Evolutionary conservation across 2,113 vertebrate genomes (phyloP).

Genomic region (Cryptotis parvus): DNA sequence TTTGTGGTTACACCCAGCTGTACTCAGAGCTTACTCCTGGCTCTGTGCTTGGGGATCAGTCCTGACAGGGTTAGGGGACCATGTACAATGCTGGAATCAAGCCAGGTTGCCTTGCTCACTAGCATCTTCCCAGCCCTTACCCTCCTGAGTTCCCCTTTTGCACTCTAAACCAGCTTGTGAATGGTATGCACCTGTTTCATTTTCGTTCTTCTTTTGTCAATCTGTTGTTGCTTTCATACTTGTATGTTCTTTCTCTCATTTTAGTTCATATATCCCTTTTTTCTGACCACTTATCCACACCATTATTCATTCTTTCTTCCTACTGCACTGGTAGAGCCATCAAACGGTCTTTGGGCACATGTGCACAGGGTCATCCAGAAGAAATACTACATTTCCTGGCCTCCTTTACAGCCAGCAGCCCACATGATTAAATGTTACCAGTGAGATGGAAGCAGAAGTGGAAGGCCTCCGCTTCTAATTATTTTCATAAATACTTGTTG

Average conservation of each 20-base stretch:
- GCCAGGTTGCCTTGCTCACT: too few relatives aligned
- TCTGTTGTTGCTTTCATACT: not conserved
- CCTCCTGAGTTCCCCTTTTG: not conserved
- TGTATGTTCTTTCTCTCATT: not conserved
- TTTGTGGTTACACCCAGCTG: too few relatives aligned
- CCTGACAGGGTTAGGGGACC: too few relatives aligned
- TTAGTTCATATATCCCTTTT: not conserved
- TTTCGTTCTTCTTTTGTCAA: not conserved
- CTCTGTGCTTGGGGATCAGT: too few relatives aligned
- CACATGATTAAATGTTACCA: not conserved
- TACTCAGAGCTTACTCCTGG: too few relatives aligned
- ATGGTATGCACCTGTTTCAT: not conserved
- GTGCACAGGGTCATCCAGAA: not conserved
- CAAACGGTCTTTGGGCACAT: not conserved
- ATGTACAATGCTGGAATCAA: too few relatives aligned
- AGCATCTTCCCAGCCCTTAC: too few relatives aligned
- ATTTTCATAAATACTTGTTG: not conserved
- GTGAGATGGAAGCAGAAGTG: not conserved
- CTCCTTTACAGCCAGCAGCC: not conserved
- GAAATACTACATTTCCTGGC: conserved; percentile 15
- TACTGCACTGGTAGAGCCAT: not conserved
- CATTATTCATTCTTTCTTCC: not conserved
- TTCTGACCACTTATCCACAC: not conserved
- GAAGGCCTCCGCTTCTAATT: not conserved
- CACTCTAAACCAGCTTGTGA: not conserved